Conservation (phyloP, 2,113 vertebrate genomes). For the Ophiodon elongatus region DNA sequence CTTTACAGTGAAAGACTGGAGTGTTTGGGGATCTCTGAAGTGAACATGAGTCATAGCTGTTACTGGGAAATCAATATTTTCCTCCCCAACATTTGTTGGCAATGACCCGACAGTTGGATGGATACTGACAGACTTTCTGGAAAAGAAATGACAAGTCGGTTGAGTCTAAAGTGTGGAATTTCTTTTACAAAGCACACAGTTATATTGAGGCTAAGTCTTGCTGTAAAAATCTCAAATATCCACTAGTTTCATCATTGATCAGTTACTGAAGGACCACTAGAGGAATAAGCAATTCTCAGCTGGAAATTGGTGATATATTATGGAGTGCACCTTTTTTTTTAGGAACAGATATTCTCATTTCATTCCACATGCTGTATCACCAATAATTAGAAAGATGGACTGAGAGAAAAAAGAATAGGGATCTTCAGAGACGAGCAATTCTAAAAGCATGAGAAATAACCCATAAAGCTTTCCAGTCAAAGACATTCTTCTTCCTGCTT, state of each 20-base stretch:
- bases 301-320: slow-evolving; percentile 25
- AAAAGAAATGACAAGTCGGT: slow-evolving; percentile 22
- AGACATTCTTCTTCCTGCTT: slow-evolving; percentile 62
- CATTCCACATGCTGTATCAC: slow-evolving; percentile 37
- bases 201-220: slow-evolving; percentile 26
- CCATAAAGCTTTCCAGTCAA: slow-evolving; percentile 64
- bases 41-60: slow-evolving; percentile 58
- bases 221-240: slow-evolving; percentile 30
- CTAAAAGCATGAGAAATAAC: slow-evolving; percentile 55
- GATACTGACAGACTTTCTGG: slow-evolving; percentile 19
- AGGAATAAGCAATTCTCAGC: slow-evolving; percentile 35
- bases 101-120: slow-evolving; percentile 28
- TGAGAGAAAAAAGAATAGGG: slow-evolving; percentile 28
- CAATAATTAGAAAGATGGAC: slow-evolving; percentile 63
- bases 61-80: slow-evolving; percentile 66
- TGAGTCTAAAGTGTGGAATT: slow-evolving; percentile 37
- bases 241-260: slow-evolving; percentile 49
- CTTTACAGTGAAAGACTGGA: slow-evolving; percentile 40
- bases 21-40: slow-evolving; percentile 60
- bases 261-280: slow-evolving; percentile 51
- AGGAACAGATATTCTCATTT: slow-evolving; percentile 55
- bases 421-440: slow-evolving; percentile 61
- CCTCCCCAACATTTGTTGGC: slow-evolving; percentile 56
- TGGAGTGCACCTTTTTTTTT: slow-evolving; percentile 40
- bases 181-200: slow-evolving; percentile 39